These are phyloP conservation scores for Puffinus mauretanicus DNA, from an alignment of 2,113 vertebrate genomes.

Conservation along the genomic window DNA sequence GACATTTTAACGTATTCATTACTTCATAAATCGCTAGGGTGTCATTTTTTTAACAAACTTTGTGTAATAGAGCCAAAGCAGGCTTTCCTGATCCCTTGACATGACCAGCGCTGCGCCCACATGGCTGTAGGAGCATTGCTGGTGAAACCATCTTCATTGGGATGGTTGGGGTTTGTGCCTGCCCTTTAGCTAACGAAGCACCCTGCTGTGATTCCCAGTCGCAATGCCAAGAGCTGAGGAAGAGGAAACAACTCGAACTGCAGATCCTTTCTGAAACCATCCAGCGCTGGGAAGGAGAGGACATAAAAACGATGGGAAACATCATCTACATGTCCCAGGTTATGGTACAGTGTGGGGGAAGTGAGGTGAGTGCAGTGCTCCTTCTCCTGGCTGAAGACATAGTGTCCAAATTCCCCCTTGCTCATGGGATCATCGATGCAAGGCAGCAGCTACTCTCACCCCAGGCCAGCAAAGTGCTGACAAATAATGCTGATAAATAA, in stretches of 20 bases:
- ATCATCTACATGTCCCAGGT: constrained; percentile 93
- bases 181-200: neutral
- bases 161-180: neutral
- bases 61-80: neutral
- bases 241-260: constrained; percentile 92
- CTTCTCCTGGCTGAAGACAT: neutral
- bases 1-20: neutral
- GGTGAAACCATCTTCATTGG: neutral
- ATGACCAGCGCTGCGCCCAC: neutral
- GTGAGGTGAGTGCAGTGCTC: constrained; percentile 79
- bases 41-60: neutral
- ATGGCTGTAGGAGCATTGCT: neutral
- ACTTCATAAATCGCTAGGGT: neutral
- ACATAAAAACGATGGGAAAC: constrained; percentile 89
- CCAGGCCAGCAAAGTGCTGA: neutral
- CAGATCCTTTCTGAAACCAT: constrained; percentile 95
- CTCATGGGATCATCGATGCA: rapidly evolving
- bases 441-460: neutral
- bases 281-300: constrained; percentile 94
- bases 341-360: constrained; percentile 82
- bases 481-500: neutral
- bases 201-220: constrained; percentile 67
- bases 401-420: neutral
- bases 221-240: constrained; percentile 92
- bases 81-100: neutral